These are phyloP conservation scores for Acronicta aceris DNA, from an alignment of 2,888 invertebrate species.

Conservation along the genomic window DNA sequence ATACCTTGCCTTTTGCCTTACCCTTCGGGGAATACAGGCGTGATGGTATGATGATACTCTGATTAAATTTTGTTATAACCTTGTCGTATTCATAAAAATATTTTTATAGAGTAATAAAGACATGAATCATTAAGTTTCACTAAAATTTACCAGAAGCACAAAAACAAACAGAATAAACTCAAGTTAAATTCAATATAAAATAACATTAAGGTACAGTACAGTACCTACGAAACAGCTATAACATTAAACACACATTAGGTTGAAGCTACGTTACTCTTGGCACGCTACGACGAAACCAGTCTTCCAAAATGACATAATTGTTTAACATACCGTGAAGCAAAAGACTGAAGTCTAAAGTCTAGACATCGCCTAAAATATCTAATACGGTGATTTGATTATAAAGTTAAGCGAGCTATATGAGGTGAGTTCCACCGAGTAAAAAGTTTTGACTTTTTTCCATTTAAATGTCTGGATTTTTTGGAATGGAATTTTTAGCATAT, in stretches of 20 bases:
- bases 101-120: background rate
- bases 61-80: too few relatives aligned
- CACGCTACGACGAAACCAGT: constrained; percentile 25
- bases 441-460: too few relatives aligned
- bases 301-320: constrained; percentile 28
- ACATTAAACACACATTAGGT: constrained; percentile 32
- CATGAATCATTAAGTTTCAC: background rate
- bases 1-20: too few relatives aligned
- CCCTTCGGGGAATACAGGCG: too few relatives aligned
- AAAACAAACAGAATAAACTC: background rate
- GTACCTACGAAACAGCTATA: constrained; percentile 8
- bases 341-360: constrained; percentile 5
- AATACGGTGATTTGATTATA: constrained; percentile 14
- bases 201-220: constrained; percentile 6
- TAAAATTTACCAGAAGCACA: background rate
- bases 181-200: constrained; percentile 16
- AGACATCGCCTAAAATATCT: constrained; percentile 7
- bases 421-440: too few relatives aligned
- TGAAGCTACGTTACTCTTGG: constrained; percentile 30
- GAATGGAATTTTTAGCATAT: too few relatives aligned
- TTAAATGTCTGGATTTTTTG: too few relatives aligned
- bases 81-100: background rate
- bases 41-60: too few relatives aligned
- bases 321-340: constrained; percentile 23
- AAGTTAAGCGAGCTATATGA: constrained; percentile 9